Conservation (phyloP, 1,140 invertebrate genomes). For the Palaemon carinicauda region DNA sequence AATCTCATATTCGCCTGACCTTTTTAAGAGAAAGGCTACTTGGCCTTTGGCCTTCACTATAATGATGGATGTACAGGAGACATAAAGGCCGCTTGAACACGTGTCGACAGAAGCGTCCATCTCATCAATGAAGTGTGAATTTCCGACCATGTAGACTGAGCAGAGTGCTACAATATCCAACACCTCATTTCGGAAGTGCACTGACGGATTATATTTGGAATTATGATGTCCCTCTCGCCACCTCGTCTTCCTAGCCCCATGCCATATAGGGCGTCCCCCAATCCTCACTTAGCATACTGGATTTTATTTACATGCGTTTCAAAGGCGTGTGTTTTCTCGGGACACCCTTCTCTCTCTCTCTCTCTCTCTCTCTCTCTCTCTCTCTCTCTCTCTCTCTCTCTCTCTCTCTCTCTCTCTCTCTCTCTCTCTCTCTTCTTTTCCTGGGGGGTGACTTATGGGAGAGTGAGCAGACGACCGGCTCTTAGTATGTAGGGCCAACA, state of each 20-base stretch:
- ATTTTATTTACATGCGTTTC: constrained; percentile 34
- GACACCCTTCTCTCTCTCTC: no score
- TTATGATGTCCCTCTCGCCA: constrained; percentile 13
- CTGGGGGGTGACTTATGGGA: background rate
- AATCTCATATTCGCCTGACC: constrained; percentile 34
- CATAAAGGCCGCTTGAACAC: background rate
- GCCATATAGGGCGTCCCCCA: background rate
- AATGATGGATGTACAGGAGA: background rate
- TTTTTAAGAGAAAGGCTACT: background rate
- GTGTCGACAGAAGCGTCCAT: background rate
- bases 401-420: no score
- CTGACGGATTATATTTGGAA: constrained; percentile 23
- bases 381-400: no score
- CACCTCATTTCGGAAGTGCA: constrained; percentile 31
- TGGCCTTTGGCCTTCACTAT: background rate
- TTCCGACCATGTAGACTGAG: background rate
- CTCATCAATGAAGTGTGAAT: constrained; percentile 9
- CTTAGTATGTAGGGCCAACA: constrained; percentile 17
- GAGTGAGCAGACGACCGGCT: background rate
- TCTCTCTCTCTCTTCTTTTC: no score
- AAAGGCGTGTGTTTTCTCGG: background rate
- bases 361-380: no score
- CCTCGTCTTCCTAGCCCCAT: background rate
- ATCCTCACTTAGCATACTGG: background rate
- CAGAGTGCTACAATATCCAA: background rate